Base-by-base conservation (phyloP, 2,888 invertebrate species). In the Microplitis deprimator region DNA sequence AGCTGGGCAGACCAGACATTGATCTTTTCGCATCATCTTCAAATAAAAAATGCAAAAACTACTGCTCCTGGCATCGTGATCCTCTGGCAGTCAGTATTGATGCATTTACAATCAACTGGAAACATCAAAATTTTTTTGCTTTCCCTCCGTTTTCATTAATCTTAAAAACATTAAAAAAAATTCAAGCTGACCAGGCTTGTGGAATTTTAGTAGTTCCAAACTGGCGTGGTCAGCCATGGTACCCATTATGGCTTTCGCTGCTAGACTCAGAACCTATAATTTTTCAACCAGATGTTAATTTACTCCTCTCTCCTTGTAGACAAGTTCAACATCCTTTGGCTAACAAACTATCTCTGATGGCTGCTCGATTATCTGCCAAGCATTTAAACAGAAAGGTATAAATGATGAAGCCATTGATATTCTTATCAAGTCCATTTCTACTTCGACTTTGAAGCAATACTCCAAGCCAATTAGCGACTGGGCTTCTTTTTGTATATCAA, bases 261-360 rank as follows among this genome's bases (percentile, higher is more conserved):
- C 17, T 17, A 78, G 16, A 62, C 16, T 1, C 70, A 8, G 39
- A 76, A 4, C 77, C 79, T 0, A 50, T 75, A 40, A 10, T 10
- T 68, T 79, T 79, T 13, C 8, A 75, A 8, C 77, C 79, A 0
- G 8, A 74, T 41, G n/a, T 17, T 17, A n/a, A 80, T 39, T 64
- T 77, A 40, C 59, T 78, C 6, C 8, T 73, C 8, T 76, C 76
- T 40, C 74, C 68, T 40, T 69, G 38, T 60, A 79, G 77, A 68
- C 8, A 59, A 6, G 6, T 40, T 5, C 72, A 72, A 17, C 67
- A 77, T 62, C 79, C 76, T n/a, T n/a, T n/a, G n/a, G n/a, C n/a
- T n/a, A n/a, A n/a, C n/a, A n/a, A n/a, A n/a, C n/a, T n/a, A n/a
- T 4, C 79, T 67, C 78, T 79, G 78, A 77, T 73, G 40, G 79